Evolutionary conservation across 1,140 invertebrate species (phyloP).

Genomic region (Euwallacea similis): DNA sequence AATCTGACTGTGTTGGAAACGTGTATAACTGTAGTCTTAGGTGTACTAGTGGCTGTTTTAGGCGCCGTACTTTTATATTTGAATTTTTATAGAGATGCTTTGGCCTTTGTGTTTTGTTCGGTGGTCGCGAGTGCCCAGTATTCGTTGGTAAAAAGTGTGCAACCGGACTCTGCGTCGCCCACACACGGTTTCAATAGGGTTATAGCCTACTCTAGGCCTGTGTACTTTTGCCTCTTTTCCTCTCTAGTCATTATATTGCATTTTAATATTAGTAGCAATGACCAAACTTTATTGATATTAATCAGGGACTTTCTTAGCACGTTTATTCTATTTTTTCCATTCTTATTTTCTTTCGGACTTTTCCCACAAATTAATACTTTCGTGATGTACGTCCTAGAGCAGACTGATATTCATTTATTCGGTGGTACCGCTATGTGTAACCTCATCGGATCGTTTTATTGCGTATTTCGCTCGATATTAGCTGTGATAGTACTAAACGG

Average conservation of each 20-base stretch:
- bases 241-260: constrained; percentile 73
- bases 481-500: constrained; percentile 84
- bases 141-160: constrained; percentile 96
- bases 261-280: constrained; percentile 57
- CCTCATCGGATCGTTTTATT: constrained; percentile 82
- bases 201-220: constrained; percentile 89
- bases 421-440: constrained; percentile 95
- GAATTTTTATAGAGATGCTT: constrained; percentile 89
- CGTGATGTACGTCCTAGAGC: constrained; percentile 91
- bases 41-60: constrained; percentile 82
- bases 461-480: constrained; percentile 77
- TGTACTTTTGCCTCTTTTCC: constrained; percentile 92
- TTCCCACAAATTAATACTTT: constrained; percentile 98
- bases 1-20: constrained; percentile 86
- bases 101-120: constrained; percentile 93
- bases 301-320: constrained; percentile 74
- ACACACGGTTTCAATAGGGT: constrained; percentile 98
- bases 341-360: constrained; percentile 91
- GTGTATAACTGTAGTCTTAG: constrained; percentile 80
- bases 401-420: constrained; percentile 96
- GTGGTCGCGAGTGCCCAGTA: constrained; percentile 97
- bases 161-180: constrained; percentile 97
- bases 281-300: constrained; percentile 66
- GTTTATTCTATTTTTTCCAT: constrained; percentile 87
- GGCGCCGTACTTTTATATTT: constrained; percentile 82